Evolutionary conservation across 1,140 invertebrate species (phyloP), one percentile per base, ranked within the genome.

Genomic region (Temnothorax curvispinosus): DNA sequence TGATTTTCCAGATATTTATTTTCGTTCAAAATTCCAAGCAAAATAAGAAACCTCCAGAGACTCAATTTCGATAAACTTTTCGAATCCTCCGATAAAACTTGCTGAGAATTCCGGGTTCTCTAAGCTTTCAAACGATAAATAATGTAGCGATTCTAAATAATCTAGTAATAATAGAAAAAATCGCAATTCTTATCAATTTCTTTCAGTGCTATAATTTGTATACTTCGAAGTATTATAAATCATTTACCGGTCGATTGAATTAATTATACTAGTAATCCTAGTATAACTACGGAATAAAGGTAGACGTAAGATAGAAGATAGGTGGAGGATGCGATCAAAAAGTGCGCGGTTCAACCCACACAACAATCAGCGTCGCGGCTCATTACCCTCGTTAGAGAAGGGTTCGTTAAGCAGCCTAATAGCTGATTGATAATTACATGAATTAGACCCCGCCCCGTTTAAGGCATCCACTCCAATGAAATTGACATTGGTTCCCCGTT

Each of bases 391-490:
- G 58, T 88, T 71, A 72, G 56, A n/a, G 60, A 54, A 44, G 88
- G 74, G 35, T 72, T 52, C 62, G 75, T 75, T 86, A 76, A 87
- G 44, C 41, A 80, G 74, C 52, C 64, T 89, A 87, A 89, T 89
- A 69, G 78, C 56, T 60, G 89, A 89, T 90, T 89, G 89, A 90
- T 90, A 90, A 90, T 90, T 90, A 44, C 11, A 85, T 50, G 50
- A 89, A 89, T 90, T 89, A 78, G 78, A 69, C 52, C 58, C 44
- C 38, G 71, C 69, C 60, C 76, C 71, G 44, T 18, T 87, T 60
- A 65, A 47, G 88, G 86, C 76, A 82, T 85, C 56, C 85, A 27
- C 64, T 60, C 52, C 56, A 85, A 87, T 85, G 69, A 74, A 89
- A 87, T 71, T 85, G 86, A 87, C 86, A 87, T 87, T 89, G 78